Evolutionary conservation across 2,113 vertebrate genomes (phyloP).

Genomic region (Amazona vittata): DNA sequence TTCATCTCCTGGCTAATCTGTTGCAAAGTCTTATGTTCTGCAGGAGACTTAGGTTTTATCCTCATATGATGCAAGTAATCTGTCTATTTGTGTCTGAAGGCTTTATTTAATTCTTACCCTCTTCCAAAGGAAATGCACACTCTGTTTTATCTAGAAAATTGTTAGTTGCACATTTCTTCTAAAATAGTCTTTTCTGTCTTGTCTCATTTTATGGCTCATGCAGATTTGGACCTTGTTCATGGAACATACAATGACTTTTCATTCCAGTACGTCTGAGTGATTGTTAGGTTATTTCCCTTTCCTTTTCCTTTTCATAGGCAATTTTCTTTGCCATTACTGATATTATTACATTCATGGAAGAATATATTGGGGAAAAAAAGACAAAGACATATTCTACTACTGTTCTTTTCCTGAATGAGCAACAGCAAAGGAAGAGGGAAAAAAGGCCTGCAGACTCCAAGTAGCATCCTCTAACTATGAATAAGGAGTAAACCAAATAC

Average conservation of each 20-base stretch:
- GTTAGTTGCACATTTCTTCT: not conserved
- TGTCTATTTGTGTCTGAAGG: not conserved
- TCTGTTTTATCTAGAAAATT: not conserved
- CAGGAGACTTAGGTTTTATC: conserved; percentile 18
- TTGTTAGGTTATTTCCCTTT: not conserved
- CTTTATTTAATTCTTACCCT: conserved; percentile 2
- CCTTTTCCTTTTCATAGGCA: not conserved
- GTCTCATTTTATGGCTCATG: not conserved
- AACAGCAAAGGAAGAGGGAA: not conserved
- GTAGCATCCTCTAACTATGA: not conserved
- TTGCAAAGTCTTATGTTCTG: conserved; percentile 26
- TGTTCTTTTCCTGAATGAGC: not conserved
- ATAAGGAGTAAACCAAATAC: not conserved
- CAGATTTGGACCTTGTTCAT: not conserved
- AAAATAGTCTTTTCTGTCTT: not conserved
- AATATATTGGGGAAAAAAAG: not conserved
- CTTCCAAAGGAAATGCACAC: not conserved
- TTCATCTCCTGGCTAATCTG: conserved; percentile 33
- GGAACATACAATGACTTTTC: not conserved
- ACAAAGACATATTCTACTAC: not conserved
- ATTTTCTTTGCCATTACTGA: not conserved
- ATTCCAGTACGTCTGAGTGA: not conserved
- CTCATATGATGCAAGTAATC: not conserved
- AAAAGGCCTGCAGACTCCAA: not conserved
- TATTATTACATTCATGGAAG: not conserved